Percentiles rank a stretch among this genome's conserved stretches.
phyloP scores from a whole-genome alignment of 2,888 invertebrate genomes.

The Ctenicera cuprea region DNA sequence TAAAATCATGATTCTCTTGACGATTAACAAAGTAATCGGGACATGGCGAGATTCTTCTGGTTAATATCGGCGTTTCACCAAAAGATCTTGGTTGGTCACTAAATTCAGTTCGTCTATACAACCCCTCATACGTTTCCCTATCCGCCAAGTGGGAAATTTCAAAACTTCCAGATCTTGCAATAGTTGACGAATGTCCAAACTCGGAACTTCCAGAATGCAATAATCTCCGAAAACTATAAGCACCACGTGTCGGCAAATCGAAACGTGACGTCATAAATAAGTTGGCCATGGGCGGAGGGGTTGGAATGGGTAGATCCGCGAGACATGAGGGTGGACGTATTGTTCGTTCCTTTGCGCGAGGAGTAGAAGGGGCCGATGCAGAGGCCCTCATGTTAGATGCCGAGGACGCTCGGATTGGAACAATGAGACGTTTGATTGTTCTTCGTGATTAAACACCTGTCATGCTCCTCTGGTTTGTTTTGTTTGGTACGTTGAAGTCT shows the following conservation, averaged over 20 bases:
- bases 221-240: slow-evolving; percentile 66
- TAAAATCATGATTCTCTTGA: slow-evolving; percentile 19
- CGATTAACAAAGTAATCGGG: slow-evolving; percentile 47
- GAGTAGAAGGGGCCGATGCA: slow-evolving; percentile 54
- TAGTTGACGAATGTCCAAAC: slow-evolving; percentile 25
- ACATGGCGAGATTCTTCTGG: slow-evolving; percentile 53
- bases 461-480: slow-evolving; percentile 46
- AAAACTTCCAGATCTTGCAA: slow-evolving; percentile 32
- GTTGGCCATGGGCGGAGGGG: slow-evolving; percentile 71
- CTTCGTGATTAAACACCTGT: slow-evolving; percentile 56
- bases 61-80: slow-evolving; percentile 57
- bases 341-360: slow-evolving; percentile 52
- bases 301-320: slow-evolving; percentile 69
- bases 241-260: slow-evolving; percentile 65
- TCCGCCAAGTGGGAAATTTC: slow-evolving; percentile 33
- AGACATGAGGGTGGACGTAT: slow-evolving; percentile 63
- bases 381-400: slow-evolving; percentile 59
- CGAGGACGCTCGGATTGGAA: slow-evolving; percentile 36
- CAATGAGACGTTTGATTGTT: slow-evolving; percentile 53
- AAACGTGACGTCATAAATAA: slow-evolving; percentile 69
- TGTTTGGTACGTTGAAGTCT: slow-evolving; percentile 37
- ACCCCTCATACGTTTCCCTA: slow-evolving; percentile 8
- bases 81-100: slow-evolving; percentile 32
- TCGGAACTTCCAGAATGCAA: slow-evolving; percentile 64
- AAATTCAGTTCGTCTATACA: slow-evolving; percentile 18